Base-by-base conservation (phyloP, 1,140 invertebrate species). In the Pseudomyrmex flavicornis region DNA sequence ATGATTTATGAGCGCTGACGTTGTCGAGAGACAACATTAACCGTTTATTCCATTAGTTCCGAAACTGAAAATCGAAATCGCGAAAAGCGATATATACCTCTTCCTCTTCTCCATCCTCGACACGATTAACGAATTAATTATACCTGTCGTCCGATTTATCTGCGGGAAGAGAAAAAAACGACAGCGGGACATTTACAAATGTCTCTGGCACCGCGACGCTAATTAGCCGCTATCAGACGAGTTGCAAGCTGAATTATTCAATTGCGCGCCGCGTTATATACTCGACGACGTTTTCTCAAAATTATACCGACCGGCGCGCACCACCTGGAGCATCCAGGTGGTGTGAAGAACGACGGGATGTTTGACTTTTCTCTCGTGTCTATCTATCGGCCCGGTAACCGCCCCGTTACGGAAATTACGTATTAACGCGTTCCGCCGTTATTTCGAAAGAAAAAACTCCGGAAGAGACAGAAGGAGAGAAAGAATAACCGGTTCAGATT, bases 361-460 rank as follows among this genome's bases (percentile, higher is more conserved):
- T 80, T 61, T 63, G 54, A 85, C 12, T 65, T 79, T 20, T 15
- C 4, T 35, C 35, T 35, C 59, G 26, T 17, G 20, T 58, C 35
- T 7, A 35, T 35, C 62, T 48, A 56, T 65, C 79, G 52, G 35
- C 58, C 74, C 22, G 48, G 44, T 84, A 66, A 87, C 62, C 73
- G 58, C 22, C 0, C 0, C 46, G n/a, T 54, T 75, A 59, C 54
- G 70, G 65, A 85, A 88, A 75, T 88, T 75, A 87, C 26, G 54
- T 88, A 88, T 87, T 85, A 85, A 85, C 72, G 69, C 48, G 75
- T 85, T 76, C 35, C 8, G 44, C 35, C 56, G 66, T 82, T 76
- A 61, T 65, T 68, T 75, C 12, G 12, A 17, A 5, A 17, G 22
- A 8, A 65, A 17, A 26, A 35, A 54, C 4, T 5, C 35, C 35